phyloP scores from a whole-genome alignment of 2,797 vertebrate species.

The Prionace glauca region DNA sequence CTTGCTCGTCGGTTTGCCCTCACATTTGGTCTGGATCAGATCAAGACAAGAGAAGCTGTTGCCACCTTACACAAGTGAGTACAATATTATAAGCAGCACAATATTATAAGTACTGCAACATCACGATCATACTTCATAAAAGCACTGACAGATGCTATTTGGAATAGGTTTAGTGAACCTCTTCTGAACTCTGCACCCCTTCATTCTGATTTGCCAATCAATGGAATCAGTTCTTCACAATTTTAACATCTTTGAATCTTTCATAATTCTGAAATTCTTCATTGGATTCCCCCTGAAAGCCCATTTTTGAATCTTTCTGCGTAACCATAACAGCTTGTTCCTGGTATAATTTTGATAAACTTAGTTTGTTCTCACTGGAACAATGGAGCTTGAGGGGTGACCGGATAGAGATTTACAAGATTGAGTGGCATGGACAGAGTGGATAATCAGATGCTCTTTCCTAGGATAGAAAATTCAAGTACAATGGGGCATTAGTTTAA shows the following conservation, averaged over 20 bases:
- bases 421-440: too few species aligned
- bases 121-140: neutral
- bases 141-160: neutral
- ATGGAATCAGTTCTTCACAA: neutral
- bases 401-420: too few species aligned
- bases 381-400: too few species aligned
- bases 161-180: neutral
- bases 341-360: neutral
- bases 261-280: neutral
- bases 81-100: neutral
- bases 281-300: neutral
- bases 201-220: neutral
- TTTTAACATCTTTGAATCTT: neutral
- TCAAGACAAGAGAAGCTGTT: conserved; percentile 96
- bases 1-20: conserved; percentile 93
- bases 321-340: neutral
- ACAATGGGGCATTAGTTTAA: too few species aligned
- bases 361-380: too few species aligned
- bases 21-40: conserved; percentile 95
- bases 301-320: neutral
- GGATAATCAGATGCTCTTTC: too few species aligned
- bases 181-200: neutral
- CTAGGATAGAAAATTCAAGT: too few species aligned
- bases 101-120: neutral
- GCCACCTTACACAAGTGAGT: conserved; percentile 97